Base-by-base conservation (phyloP, 2,888 invertebrate species). In the Ecliptopera silaceata region DNA sequence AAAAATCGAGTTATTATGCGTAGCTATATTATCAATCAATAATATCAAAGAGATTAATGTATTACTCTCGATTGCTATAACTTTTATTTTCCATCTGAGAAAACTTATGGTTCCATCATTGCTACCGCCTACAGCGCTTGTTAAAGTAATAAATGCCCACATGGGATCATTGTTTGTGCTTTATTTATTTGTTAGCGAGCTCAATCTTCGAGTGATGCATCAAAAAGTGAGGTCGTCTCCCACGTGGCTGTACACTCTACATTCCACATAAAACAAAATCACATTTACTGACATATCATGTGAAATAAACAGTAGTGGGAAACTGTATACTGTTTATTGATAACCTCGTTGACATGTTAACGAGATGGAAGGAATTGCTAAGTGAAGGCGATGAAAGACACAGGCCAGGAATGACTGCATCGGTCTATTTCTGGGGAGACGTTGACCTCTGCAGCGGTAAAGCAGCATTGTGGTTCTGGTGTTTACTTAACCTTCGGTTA, bases 331-430 rank as follows among this genome's bases (percentile, higher is more conserved):
- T 75, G 73, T 79, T 69, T 79, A 83, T 84, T 76, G 85, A 89
- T 86, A 83, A 83, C 77, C 80, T 79, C 74, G 86, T 81, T 87
- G 88, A 89, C 86, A 85, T 79, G 79, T 88, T 85, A 84, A 89
- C 79, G 87, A 84, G 76, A 83, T 80, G 75, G 77, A 81, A 80
- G 74, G 77, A 80, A 83, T 84, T 77, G 81, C 80, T 82, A 77
- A 82, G 84, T 77, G 80, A 72, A 70, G 68, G 72, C 77, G 88
- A 77, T 75, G 88, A 89, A 72, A 85, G 86, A 88, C 82, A 81
- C 72, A 75, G 80, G 74, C 82, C 89, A 88, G 83, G 77, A 79
- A 74, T 77, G 71, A 70, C 69, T 75, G 74, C 73, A 77, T 68
- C 69, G 65, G 65, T 77, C 84, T 90, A 89, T 90, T 90, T 88